Percentiles rank a stretch among this genome's conserved stretches.
Conservation (phyloP, 2,113 vertebrate species). For the Nansenia antarctica region DNA sequence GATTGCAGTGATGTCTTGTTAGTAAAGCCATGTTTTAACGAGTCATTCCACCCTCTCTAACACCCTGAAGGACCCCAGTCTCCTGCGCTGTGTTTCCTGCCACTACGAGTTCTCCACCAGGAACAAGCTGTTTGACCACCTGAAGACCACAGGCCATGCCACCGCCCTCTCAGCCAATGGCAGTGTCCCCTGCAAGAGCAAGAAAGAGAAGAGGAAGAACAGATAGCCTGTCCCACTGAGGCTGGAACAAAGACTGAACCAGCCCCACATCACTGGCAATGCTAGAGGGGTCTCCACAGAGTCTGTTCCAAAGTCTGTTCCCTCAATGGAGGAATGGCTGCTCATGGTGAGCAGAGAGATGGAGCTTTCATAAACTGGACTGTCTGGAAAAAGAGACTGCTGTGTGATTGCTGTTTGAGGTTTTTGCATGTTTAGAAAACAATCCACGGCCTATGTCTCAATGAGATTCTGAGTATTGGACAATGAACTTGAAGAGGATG, state of each 20-base stretch:
- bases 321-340: neutral
- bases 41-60: neutral
- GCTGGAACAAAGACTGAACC: neutral
- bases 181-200: constrained; percentile 68
- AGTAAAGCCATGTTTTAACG: neutral
- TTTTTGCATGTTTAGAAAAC: neutral
- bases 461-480: neutral
- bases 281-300: too few species aligned
- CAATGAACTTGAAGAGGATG: neutral
- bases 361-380: neutral
- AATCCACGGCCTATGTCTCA: neutral
- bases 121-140: constrained; percentile 95
- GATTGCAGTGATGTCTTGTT: neutral
- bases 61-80: constrained; percentile 73
- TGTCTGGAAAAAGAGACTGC: neutral
- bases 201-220: constrained; percentile 88
- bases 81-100: constrained; percentile 85
- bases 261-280: neutral
- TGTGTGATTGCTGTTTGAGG: neutral
- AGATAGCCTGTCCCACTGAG: constrained; percentile 59
- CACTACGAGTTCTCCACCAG: constrained; percentile 84
- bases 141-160: constrained; percentile 89
- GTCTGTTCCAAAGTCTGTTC: too few species aligned
- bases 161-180: constrained; percentile 65
- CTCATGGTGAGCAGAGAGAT: neutral